Conservation (phyloP, 2,113 vertebrate species). For the Osmerus eperlanus region DNA sequence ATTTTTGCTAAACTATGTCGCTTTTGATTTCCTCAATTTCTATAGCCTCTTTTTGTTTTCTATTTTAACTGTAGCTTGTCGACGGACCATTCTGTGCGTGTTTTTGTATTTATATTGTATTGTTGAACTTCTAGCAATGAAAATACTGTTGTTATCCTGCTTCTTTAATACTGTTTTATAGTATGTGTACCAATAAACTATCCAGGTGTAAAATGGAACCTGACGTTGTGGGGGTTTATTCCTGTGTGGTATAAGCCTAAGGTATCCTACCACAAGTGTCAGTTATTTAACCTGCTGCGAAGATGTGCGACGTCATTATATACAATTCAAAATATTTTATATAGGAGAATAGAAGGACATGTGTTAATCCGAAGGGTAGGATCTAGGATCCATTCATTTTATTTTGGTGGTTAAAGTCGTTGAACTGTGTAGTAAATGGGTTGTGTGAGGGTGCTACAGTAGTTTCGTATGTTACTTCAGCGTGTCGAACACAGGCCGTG, state of each 20-base stretch:
- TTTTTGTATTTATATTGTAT: constrained; percentile 81
- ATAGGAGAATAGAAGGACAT: no score
- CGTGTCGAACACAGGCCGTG: no score
- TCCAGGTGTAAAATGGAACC: constrained; percentile 68
- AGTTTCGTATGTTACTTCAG: no score
- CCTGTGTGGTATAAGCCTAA: neutral
- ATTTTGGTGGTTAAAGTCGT: no score
- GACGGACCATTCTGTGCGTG: constrained; percentile 69
- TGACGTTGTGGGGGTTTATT: constrained; percentile 18
- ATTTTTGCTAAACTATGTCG: constrained; percentile 74
- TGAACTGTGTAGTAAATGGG: no score
- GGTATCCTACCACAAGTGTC: no score
- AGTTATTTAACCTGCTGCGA: no score
- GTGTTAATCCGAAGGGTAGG: no score
- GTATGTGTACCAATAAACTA: constrained; percentile 81
- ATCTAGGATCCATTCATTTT: no score
- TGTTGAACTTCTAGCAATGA: constrained; percentile 78
- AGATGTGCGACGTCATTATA: no score
- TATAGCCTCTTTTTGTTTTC: constrained; percentile 60
- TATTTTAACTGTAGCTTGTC: constrained; percentile 72
- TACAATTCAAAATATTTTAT: no score
- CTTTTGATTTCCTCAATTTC: constrained; percentile 64
- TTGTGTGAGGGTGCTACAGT: no score
- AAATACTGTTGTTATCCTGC: constrained; percentile 75
- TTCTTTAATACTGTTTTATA: constrained; percentile 88